phyloP scores from a whole-genome alignment of 2,113 vertebrate genomes.

The Ia io region DNA sequence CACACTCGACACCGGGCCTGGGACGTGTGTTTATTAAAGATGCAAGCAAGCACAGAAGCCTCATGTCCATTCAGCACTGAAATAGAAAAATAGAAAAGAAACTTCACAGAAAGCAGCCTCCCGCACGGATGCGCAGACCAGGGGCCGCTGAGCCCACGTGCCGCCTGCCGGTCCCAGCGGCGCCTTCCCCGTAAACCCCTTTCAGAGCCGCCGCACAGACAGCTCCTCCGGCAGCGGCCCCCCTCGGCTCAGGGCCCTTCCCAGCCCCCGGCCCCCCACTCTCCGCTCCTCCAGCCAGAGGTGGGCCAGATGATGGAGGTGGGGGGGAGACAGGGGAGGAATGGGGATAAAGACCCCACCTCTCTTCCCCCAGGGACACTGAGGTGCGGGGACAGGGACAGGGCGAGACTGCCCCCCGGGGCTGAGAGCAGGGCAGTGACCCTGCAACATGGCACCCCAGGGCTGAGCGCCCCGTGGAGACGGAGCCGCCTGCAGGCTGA shows the following conservation, averaged over 20 bases:
- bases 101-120: constrained; percentile 82
- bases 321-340: neutral
- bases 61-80: constrained; percentile 78
- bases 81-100: constrained; percentile 86
- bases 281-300: neutral
- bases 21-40: constrained; percentile 83
- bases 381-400: neutral
- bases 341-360: rapidly evolving
- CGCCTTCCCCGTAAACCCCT: constrained; percentile 5
- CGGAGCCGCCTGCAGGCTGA: rapidly evolving
- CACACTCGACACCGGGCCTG: constrained; percentile 30
- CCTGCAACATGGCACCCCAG: constrained; percentile 18
- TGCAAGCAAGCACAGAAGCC: constrained; percentile 80
- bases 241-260: neutral
- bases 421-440: neutral
- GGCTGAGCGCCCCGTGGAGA: neutral
- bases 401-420: rapidly evolving
- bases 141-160: constrained; percentile 43
- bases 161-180: neutral
- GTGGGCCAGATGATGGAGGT: neutral
- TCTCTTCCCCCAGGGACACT: rapidly evolving
- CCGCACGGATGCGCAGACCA: constrained; percentile 77
- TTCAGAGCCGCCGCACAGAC: neutral
- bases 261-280: neutral
- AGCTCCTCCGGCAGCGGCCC: neutral